Evolutionary conservation across 2,888 invertebrate genomes (phyloP).

Genomic region (Charanyca ferruginea): DNA sequence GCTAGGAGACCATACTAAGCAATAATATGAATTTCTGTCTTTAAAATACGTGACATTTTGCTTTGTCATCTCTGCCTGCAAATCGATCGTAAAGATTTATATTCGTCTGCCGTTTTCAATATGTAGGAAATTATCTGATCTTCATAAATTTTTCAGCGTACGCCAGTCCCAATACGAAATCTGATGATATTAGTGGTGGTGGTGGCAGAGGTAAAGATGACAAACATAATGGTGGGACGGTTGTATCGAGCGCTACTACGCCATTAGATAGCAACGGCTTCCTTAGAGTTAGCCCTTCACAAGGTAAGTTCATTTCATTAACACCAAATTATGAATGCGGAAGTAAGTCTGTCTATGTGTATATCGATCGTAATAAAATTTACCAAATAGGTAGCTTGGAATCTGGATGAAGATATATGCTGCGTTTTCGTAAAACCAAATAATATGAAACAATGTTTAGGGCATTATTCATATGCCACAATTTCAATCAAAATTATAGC

Average conservation of each 20-base stretch:
- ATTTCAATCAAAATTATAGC: no score
- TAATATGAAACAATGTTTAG: no score
- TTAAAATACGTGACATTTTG: not conserved
- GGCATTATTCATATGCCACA: no score
- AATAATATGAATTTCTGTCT: not conserved
- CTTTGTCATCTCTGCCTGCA: not conserved
- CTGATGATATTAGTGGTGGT: no score
- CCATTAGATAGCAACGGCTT: constrained; percentile 87
- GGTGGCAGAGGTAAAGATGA: constrained; percentile 75
- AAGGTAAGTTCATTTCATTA: constrained; percentile 74
- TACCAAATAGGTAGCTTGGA: no score
- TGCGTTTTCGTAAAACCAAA: no score
- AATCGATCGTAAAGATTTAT: not conserved
- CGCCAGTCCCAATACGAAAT: constrained; percentile 83
- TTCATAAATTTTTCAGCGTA: constrained; percentile 77
- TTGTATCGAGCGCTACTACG: constrained; percentile 77
- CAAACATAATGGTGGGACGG: constrained; percentile 65
- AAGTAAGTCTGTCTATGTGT: no score
- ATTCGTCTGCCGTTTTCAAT: not conserved
- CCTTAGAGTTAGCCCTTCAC: constrained; percentile 86
- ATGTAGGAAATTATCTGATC: no score
- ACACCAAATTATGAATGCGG: no score
- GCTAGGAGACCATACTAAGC: no score
- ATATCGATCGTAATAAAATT: no score
- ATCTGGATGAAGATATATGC: no score